A percentile compares a stretch with the other conserved stretches of the same genome.
Conservation (phyloP, 1,140 invertebrate species). For the Pseudomyrmex concolor region DNA sequence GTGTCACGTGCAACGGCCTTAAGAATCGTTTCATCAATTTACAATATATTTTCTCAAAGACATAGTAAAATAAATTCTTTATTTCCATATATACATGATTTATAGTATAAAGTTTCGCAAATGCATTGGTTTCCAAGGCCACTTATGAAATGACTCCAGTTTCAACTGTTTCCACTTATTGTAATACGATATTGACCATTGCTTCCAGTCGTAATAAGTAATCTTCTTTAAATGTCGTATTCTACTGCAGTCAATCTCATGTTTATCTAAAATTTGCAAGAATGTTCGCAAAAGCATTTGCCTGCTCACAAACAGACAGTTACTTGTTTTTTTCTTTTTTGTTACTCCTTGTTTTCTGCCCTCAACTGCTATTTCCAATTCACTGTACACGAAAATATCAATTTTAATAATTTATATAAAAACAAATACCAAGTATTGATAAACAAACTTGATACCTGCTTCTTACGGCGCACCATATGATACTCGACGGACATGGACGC, state of each 20-base stretch:
- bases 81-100: too few relatives aligned
- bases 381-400: slow-evolving; percentile 80
- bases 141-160: slow-evolving; percentile 69
- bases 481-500: slow-evolving; percentile 86
- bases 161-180: slow-evolving; percentile 75
- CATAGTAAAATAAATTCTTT: too few relatives aligned
- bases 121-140: slow-evolving; percentile 77
- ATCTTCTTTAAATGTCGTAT: slow-evolving; percentile 81
- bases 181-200: slow-evolving; percentile 78
- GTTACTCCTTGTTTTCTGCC: slow-evolving; percentile 93
- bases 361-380: slow-evolving; percentile 90
- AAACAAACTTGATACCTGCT: slow-evolving; percentile 77
- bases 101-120: slow-evolving; percentile 75
- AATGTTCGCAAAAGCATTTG: slow-evolving; percentile 87
- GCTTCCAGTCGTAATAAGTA: slow-evolving; percentile 79
- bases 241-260: slow-evolving; percentile 51
- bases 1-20: too few relatives aligned
- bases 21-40: too few relatives aligned
- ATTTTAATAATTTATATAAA: slow-evolving; percentile 34
- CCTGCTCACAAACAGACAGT: slow-evolving; percentile 87
- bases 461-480: slow-evolving; percentile 87
- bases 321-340: slow-evolving; percentile 88
- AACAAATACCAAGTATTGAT: slow-evolving; percentile 22
- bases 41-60: too few relatives aligned
- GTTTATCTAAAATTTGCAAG: slow-evolving; percentile 82